A percentile compares a stretch with the other conserved stretches of the same genome.
These are phyloP conservation scores for Pogonophryne albipinna DNA, from an alignment of 2,797 vertebrate species.

Conservation along the genomic window DNA sequence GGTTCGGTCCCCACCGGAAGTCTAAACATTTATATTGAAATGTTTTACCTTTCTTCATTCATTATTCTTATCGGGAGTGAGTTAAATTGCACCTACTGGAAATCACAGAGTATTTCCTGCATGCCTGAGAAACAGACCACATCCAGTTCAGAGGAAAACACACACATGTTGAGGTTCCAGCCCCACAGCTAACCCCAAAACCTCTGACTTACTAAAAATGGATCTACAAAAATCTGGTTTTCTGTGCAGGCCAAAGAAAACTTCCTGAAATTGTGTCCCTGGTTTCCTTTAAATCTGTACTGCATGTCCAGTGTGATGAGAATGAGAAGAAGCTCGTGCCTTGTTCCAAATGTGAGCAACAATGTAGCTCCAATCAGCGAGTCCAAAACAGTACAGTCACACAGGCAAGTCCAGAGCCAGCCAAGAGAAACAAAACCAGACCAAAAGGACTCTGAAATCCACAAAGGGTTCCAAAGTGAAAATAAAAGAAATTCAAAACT, in stretches of 20 bases:
- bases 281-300: conserved; percentile 73
- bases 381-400: not conserved
- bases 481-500: conserved; percentile 40
- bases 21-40: not conserved
- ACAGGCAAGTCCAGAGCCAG: conserved; percentile 24
- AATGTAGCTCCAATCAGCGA: conserved; percentile 11
- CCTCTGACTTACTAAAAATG: conserved; percentile 79
- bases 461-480: conserved; percentile 46
- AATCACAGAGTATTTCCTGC: conserved; percentile 49
- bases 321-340: conserved; percentile 54
- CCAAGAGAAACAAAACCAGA: conserved; percentile 45
- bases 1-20: too few relatives aligned
- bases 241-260: conserved; percentile 81
- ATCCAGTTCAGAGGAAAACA: conserved; percentile 59
- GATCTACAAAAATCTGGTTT: conserved; percentile 68
- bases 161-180: conserved; percentile 61
- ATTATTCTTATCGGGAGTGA: conserved; percentile 1
- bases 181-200: conserved; percentile 52
- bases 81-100: conserved; percentile 55
- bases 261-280: conserved; percentile 88
- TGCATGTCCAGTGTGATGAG: conserved; percentile 63
- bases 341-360: conserved; percentile 52
- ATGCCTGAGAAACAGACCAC: conserved; percentile 46
- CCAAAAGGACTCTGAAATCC: conserved; percentile 16
- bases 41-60: not conserved